Base-by-base conservation (phyloP, 2,113 vertebrate genomes). In the Plestiodon gilberti region DNA sequence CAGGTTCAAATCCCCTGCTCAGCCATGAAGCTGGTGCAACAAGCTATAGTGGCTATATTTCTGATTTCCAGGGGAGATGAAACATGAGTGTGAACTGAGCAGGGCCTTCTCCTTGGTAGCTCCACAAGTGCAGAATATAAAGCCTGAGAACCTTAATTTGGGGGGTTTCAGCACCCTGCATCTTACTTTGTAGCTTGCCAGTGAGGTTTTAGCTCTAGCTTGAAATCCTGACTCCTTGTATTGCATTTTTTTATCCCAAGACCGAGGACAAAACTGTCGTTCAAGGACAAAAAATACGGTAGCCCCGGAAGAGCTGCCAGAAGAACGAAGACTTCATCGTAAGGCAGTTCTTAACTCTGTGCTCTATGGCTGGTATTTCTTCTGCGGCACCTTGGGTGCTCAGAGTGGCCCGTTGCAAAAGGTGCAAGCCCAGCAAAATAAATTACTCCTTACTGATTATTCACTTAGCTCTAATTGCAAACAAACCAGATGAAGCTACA, bases 391-490 rank as follows among this genome's bases (percentile, higher is more conserved):
- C 8, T 25, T 9, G 17, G 40, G 28, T 28, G 11, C 52, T n/a
- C 48, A 48, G 79, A 85, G 2, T 3, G 38, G 67, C 55, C 83
- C 70, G 22, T 1, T n/a, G 75, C 70, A 67, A 77, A 70, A 80
- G n/a, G 76, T 61, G 85, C 85, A 70, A 70, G 28, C 65, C 52
- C 80, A 71, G 4, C 59, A 40, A 28, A 70, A 11, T 62, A 77
- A 78, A 80, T 71, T 86, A 23, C 78, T 83, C 81, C 40, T 73
- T 89, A 76, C 0, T 18, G 55, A 23, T 8, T 11, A 55, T 17
- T 73, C 61, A 28, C 70, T 81, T 61, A 70, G 55, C 38, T 83
- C 33, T 38, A 4, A 81, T 85, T 86, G 76, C 43, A 90, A 67
- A 23, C 85, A 88, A 87, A 61, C 15, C 48, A 78, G 64, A 52